phyloP scores from a whole-genome alignment of 37 sponge, comb jelly and placozoan species.

The Beroe forskalii region DNA sequence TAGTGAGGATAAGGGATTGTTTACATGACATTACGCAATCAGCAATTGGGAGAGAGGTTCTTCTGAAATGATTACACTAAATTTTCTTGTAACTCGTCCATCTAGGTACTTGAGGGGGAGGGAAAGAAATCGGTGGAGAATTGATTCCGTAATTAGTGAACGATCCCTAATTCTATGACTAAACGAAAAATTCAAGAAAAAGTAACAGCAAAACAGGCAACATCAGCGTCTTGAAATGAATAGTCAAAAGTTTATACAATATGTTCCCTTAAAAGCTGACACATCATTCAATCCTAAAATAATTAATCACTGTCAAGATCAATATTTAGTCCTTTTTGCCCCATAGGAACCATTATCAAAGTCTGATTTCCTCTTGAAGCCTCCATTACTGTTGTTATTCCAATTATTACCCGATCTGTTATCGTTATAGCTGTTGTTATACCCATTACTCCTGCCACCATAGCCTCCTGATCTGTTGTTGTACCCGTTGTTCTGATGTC shows the following conservation, averaged over 20 bases:
- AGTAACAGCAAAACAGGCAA: background rate
- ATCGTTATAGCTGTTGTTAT: background rate
- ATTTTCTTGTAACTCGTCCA: too few relatives aligned
- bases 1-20: too few relatives aligned
- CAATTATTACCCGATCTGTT: background rate
- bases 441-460: background rate
- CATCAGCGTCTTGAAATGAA: background rate
- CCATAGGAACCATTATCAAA: background rate
- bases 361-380: constrained; percentile 43
- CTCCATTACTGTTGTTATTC: background rate
- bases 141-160: too few relatives aligned
- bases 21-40: too few relatives aligned
- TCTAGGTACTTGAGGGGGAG: too few relatives aligned
- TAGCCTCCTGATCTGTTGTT: background rate
- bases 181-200: too few relatives aligned
- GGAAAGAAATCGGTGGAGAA: too few relatives aligned
- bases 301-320: background rate
- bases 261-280: too few relatives aligned
- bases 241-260: background rate
- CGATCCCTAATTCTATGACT: too few relatives aligned
- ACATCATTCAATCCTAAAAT: background rate
- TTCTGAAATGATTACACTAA: too few relatives aligned
- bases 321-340: constrained; percentile 49
- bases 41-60: too few relatives aligned
- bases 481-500: background rate